Evolutionary conservation across 2,888 invertebrate species (phyloP).

Genomic region (Xanthia icteritia): DNA sequence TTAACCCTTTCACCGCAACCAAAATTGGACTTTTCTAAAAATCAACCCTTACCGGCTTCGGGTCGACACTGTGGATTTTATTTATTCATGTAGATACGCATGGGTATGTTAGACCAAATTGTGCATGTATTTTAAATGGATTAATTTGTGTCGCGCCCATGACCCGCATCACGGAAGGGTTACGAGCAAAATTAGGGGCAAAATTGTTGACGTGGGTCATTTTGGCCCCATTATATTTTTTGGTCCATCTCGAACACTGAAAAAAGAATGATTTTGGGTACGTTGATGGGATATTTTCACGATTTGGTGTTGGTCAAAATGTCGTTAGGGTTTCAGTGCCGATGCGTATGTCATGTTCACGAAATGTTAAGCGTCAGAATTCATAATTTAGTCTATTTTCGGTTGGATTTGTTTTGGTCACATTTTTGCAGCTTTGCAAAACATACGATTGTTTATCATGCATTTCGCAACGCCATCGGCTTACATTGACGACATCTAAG

Average conservation of each 20-base stretch:
- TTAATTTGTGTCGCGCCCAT: slow-evolving; percentile 78
- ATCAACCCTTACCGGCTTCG: slow-evolving; percentile 65
- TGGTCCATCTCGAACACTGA: slow-evolving; percentile 27
- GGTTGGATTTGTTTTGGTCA: background rate
- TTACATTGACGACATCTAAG: background rate
- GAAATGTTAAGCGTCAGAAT: slow-evolving; percentile 30
- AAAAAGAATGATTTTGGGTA: slow-evolving; percentile 55
- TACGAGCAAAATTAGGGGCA: slow-evolving; percentile 65
- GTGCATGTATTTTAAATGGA: slow-evolving; percentile 81
- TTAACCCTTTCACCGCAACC: slow-evolving; percentile 62
- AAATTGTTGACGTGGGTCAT: slow-evolving; percentile 74
- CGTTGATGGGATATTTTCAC: slow-evolving; percentile 52
- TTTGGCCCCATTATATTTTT: slow-evolving; percentile 59
- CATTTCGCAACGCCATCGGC: background rate
- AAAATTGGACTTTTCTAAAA: slow-evolving; percentile 66
- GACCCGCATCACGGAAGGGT: slow-evolving; percentile 76
- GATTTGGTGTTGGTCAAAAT: slow-evolving; percentile 37
- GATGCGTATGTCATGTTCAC: slow-evolving; percentile 12
- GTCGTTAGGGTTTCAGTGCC: slow-evolving; percentile 16
- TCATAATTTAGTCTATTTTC: slow-evolving; percentile 17
- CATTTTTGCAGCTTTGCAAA: background rate
- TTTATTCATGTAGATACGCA: slow-evolving; percentile 72
- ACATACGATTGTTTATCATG: too few relatives aligned
- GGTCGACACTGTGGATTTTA: slow-evolving; percentile 71
- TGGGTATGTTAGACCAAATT: slow-evolving; percentile 71